Conservation (phyloP, 2,113 vertebrate species). For the Laterallus jamaicensis region DNA sequence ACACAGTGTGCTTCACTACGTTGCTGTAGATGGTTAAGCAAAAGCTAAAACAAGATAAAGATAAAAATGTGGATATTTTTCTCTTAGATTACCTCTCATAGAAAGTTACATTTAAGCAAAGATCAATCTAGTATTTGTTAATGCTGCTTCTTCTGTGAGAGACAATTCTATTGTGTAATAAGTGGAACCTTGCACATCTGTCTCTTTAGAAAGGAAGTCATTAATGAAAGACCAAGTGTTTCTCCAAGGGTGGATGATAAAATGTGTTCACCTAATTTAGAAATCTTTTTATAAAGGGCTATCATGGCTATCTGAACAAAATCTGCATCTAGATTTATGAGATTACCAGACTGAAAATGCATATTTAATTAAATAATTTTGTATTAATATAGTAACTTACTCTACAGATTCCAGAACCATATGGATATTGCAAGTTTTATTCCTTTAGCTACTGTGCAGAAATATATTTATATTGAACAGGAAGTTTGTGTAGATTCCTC, state of each 20-base stretch:
- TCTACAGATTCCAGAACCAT: not conserved
- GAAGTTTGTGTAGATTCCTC: not conserved
- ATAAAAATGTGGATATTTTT: not conserved
- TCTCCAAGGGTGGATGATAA: not conserved
- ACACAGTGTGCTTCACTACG: too few species aligned
- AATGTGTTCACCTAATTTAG: not conserved
- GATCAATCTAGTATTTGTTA: not conserved
- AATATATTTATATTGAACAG: not conserved
- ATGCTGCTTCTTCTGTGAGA: not conserved
- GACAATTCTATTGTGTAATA: accelerated
- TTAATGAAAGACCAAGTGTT: not conserved
- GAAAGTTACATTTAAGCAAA: not conserved
- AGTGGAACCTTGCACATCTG: not conserved
- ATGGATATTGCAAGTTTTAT: not conserved
- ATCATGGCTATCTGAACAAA: not conserved
- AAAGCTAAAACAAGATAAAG: not conserved
- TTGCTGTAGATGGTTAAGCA: not conserved
- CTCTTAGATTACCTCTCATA: not conserved
- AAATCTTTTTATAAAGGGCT: not conserved
- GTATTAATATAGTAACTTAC: not conserved
- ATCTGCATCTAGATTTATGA: not conserved
- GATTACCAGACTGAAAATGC: accelerated
- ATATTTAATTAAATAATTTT: not conserved
- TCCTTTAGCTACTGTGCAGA: not conserved
- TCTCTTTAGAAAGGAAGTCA: not conserved